Conservation (phyloP, 2,113 vertebrate species). For the Toxostoma redivivum region DNA sequence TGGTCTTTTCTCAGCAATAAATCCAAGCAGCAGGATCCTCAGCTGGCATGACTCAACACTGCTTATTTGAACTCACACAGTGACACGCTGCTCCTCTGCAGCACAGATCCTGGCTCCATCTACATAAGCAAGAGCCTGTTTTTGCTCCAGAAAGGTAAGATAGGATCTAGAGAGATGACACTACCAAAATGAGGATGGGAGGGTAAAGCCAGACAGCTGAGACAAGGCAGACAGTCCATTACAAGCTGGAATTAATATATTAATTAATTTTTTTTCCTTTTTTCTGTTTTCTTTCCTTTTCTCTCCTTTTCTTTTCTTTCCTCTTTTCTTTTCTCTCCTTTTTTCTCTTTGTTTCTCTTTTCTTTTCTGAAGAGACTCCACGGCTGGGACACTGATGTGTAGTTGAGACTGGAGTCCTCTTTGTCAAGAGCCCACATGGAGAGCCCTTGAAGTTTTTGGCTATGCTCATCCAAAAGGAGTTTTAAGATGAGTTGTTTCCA, state of each 20-base stretch:
- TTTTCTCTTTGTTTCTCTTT: no score
- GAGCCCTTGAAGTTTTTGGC: background rate
- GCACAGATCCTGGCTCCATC: background rate
- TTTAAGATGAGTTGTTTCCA: background rate
- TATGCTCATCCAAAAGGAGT: background rate
- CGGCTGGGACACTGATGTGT: background rate
- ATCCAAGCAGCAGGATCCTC: background rate
- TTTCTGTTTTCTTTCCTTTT: no score
- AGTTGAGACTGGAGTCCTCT: background rate
- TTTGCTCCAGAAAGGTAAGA: constrained; percentile 35
- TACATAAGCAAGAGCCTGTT: background rate
- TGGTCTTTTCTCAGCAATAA: constrained; percentile 34
- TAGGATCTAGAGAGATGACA: background rate
- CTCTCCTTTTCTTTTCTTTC: no score
- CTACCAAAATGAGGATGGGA: background rate
- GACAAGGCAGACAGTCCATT: background rate
- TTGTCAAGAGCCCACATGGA: background rate
- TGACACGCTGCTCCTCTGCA: background rate
- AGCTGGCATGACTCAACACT: constrained; percentile 25
- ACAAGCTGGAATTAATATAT: background rate
- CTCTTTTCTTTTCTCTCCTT: no score
- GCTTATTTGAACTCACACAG: background rate
- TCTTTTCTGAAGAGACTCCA: background rate
- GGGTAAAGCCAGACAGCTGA: background rate
- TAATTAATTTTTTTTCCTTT: background rate